Evolutionary conservation across 2,113 vertebrate genomes (phyloP), one percentile per base, ranked within the genome.

Genomic region (Loxodonta africana): DNA sequence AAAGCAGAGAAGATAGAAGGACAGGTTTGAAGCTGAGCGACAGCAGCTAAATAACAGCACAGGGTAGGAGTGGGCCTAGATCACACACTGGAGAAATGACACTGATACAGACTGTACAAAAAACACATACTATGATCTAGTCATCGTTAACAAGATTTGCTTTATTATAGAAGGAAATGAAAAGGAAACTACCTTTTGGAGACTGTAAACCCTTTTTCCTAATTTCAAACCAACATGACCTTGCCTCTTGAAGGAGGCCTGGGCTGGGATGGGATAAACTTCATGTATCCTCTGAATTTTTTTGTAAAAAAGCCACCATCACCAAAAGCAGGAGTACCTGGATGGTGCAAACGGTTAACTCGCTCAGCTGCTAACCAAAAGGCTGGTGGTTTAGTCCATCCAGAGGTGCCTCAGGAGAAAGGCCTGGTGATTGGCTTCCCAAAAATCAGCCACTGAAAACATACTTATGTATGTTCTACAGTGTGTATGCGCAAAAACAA

Each of bases 31-130:
- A 76, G 30, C 67, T 41, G 6, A 91, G 67, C 8, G 4, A 94
- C 1, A 41, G 30, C 0, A 57, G 46, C 46, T 8, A 15, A 51
- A 20, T 41, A 57, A 7, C 46, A 33, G n/a, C 3, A 51, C 1
- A 3, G 80, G 83, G 87, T 90, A 71, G 92, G 37, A 71, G 63
- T 82, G 67, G 83, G 78, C 20, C 67, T 53, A 21, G 69, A 28
- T 30, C 62, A 33, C 25, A 10, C 4, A 12, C 8, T 3, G 60
- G 33, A 77, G 51, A 78, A 94, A 67, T 97, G 97, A 97, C 83
- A 97, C 95, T 92, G 95, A 97, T 92, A 92, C 41, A 96, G 96
- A 51, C 63, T 44, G 12, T 97, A 97, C 98, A 96, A 53, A 71
- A 98, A 98, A 97, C 98, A 51, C 10, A 18, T 20, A 57, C 30